Evolutionary conservation across 2,888 invertebrate species (phyloP).

Genomic region (Norana najaformis): DNA sequence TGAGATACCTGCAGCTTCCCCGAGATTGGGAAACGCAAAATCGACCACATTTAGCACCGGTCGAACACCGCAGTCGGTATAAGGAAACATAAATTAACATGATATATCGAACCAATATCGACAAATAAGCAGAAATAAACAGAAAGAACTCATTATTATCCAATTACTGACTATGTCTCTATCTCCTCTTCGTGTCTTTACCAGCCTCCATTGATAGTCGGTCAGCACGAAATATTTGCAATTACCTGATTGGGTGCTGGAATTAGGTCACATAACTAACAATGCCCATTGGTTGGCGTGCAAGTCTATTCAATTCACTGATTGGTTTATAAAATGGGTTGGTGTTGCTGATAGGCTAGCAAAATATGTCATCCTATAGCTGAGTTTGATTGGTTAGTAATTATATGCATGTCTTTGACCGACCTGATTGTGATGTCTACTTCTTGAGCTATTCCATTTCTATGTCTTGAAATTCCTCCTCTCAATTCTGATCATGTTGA

Average conservation of each 20-base stretch:
- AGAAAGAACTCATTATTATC: conserved; percentile 13
- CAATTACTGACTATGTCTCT: conserved; percentile 7
- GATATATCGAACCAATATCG: background rate
- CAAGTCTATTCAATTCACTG: background rate
- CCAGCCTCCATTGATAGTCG: background rate
- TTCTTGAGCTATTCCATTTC: background rate
- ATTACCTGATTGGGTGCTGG: background rate
- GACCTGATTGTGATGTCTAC: background rate
- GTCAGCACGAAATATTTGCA: conserved; percentile 2
- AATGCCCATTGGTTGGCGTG: background rate
- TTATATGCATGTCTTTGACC: background rate
- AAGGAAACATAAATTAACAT: background rate
- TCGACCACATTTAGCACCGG: background rate
- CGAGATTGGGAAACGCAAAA: background rate
- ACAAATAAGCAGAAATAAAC: background rate
- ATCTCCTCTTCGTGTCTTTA: background rate
- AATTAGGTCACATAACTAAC: conserved; percentile 8
- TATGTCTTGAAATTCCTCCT: background rate
- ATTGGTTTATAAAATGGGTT: conserved; percentile 18
- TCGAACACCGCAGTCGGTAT: background rate
- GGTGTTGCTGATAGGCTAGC: background rate
- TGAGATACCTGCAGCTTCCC: conserved; percentile 5
- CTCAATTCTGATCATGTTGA: too few species aligned
- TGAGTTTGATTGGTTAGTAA: background rate
- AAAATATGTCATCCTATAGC: background rate